Conservation (phyloP, 2,888 invertebrate genomes). For the Plusia festucae region DNA sequence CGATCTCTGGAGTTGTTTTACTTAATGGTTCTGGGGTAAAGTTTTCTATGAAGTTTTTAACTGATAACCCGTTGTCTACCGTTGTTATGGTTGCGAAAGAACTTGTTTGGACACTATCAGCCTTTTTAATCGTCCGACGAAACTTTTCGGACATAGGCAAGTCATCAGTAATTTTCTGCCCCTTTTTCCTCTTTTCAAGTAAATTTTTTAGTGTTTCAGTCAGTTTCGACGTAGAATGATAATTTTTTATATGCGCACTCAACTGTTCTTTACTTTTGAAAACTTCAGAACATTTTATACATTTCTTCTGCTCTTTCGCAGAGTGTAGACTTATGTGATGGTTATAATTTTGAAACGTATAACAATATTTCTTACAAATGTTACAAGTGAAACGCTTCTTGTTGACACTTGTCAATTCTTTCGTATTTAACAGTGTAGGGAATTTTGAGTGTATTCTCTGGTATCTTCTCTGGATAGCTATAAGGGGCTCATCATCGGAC, state of each 20-base stretch:
- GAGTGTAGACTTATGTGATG: conserved; percentile 77
- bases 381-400: conserved; percentile 70
- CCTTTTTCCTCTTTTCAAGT: conserved; percentile 71
- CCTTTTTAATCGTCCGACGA: conserved; percentile 70
- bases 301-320: conserved; percentile 67
- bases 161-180: conserved; percentile 37
- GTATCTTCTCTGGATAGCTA: conserved; percentile 53
- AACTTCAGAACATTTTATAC: conserved; percentile 74
- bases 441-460: conserved; percentile 18
- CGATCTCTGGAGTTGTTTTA: conserved; percentile 35
- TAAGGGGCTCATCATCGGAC: conserved; percentile 73
- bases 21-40: conserved; percentile 74
- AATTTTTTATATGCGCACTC: conserved; percentile 65
- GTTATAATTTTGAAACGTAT: conserved; percentile 80
- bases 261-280: conserved; percentile 70
- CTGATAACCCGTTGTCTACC: conserved; percentile 67
- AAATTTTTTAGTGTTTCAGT: conserved; percentile 79
- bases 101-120: conserved; percentile 31
- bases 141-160: conserved; percentile 60
- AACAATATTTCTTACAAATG: conserved; percentile 78
- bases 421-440: conserved; percentile 31
- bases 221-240: conserved; percentile 74
- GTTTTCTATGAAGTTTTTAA: conserved; percentile 79
- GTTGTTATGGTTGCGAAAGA: conserved; percentile 64
- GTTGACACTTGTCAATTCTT: conserved; percentile 23